These are phyloP conservation scores for Hofmannophila pseudospretella DNA, from an alignment of 2,888 invertebrate species.

Conservation along the genomic window DNA sequence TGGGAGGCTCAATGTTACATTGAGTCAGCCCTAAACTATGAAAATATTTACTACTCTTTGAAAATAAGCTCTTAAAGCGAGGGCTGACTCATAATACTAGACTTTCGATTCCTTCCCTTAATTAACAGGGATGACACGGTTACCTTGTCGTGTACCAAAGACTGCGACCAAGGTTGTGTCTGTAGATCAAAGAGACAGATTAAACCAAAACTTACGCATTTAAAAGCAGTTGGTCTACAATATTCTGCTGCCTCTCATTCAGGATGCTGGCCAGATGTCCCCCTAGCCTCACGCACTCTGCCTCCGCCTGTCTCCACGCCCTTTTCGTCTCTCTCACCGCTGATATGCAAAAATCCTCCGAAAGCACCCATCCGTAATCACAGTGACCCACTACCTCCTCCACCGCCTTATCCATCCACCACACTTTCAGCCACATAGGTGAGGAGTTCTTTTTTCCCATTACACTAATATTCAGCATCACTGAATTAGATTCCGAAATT, in stretches of 20 bases:
- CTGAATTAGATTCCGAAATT: slow-evolving; percentile 76
- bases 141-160: no score
- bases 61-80: no score
- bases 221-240: slow-evolving; percentile 80
- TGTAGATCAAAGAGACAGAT: no score
- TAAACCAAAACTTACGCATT: slow-evolving; percentile 84
- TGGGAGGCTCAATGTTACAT: no score
- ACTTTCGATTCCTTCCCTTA: no score
- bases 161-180: no score
- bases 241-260: slow-evolving; percentile 79
- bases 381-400: slow-evolving; percentile 81
- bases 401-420: slow-evolving; percentile 81
- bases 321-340: slow-evolving; percentile 76
- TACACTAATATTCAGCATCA: slow-evolving; percentile 68
- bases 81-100: no score
- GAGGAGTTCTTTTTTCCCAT: slow-evolving; percentile 54
- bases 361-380: slow-evolving; percentile 84
- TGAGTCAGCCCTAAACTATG: no score
- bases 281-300: slow-evolving; percentile 79
- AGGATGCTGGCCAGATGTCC: slow-evolving; percentile 84
- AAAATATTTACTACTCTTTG: no score
- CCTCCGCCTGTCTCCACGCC: slow-evolving; percentile 83
- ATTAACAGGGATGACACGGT: no score
- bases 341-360: slow-evolving; percentile 82
- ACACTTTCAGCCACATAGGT: slow-evolving; percentile 77